These are phyloP conservation scores for Ancistrus triradiatus DNA, from an alignment of 2,113 vertebrate species.

Conservation along the genomic window DNA sequence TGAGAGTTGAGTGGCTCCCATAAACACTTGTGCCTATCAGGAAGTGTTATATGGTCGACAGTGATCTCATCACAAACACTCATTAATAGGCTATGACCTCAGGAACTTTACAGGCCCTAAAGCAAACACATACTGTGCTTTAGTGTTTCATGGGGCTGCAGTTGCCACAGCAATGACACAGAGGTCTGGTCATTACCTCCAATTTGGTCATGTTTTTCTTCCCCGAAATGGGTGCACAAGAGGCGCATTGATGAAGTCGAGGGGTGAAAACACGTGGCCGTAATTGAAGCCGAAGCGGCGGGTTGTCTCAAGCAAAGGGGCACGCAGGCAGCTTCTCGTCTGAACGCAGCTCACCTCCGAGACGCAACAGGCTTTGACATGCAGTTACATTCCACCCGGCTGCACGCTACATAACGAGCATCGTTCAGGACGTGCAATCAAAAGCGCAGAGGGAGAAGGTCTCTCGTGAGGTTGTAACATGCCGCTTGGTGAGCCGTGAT, in stretches of 20 bases:
- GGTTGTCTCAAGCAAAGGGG: conserved; percentile 21
- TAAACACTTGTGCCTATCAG: conserved; percentile 52
- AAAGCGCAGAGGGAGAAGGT: conserved; percentile 27
- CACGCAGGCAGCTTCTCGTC: conserved; percentile 31
- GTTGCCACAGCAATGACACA: conserved; percentile 40
- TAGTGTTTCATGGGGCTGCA: conserved; percentile 43
- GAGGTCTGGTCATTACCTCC: conserved; percentile 43
- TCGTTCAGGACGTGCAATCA: conserved; percentile 25
- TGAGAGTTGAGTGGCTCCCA: conserved; percentile 42
- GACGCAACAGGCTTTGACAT: conserved; percentile 43
- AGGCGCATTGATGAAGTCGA: conserved; percentile 38
- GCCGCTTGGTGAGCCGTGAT: conserved; percentile 27
- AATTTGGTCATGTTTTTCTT: conserved; percentile 31
- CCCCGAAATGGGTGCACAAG: conserved; percentile 28
- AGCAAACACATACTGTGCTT: conserved; percentile 51
- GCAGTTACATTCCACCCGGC: conserved; percentile 35
- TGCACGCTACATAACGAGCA: conserved; percentile 33
- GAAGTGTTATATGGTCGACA: conserved; percentile 37
- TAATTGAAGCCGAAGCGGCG: conserved; percentile 44
- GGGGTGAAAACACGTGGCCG: conserved; percentile 37
- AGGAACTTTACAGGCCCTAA: conserved; percentile 60
- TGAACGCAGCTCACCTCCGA: conserved; percentile 15
- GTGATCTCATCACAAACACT: conserved; percentile 51
- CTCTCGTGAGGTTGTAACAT: conserved; percentile 28
- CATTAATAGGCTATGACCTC: conserved; percentile 63